These are phyloP conservation scores for Abramis brama DNA, from an alignment of 2,113 vertebrate genomes.

Conservation along the genomic window DNA sequence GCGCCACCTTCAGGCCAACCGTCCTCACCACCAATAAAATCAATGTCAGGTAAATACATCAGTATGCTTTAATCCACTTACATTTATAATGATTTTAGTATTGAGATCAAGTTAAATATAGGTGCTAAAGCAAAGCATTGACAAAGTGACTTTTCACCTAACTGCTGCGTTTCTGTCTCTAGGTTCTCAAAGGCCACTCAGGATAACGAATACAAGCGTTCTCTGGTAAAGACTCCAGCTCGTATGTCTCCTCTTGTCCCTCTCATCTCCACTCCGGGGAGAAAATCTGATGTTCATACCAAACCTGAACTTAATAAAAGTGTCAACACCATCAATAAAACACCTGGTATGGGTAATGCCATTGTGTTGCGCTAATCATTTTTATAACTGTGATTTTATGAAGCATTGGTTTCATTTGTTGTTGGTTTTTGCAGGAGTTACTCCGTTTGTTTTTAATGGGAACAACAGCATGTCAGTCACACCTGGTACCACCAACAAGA, in stretches of 20 bases:
- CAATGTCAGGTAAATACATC: slow-evolving; percentile 83
- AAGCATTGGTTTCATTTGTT: neutral
- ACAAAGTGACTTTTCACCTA: neutral
- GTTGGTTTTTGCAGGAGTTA: slow-evolving; percentile 66
- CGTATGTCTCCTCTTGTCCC: slow-evolving; percentile 77
- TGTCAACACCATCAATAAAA: slow-evolving; percentile 30
- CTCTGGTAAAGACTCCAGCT: slow-evolving; percentile 88
- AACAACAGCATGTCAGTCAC: slow-evolving; percentile 68
- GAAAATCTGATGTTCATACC: slow-evolving; percentile 46
- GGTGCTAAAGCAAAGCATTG: neutral
- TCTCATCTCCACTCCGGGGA: slow-evolving; percentile 62
- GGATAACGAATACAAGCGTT: slow-evolving; percentile 87
- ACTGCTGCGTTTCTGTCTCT: neutral
- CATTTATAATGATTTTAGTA: slow-evolving; percentile 3
- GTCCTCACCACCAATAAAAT: slow-evolving; percentile 83
- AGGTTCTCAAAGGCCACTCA: slow-evolving; percentile 89
- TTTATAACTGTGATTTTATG: neutral
- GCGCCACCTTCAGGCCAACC: slow-evolving; percentile 71
- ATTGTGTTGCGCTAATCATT: neutral
- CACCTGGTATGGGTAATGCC: slow-evolving; percentile 36
- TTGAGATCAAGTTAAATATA: neutral
- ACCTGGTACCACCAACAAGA: slow-evolving; percentile 79
- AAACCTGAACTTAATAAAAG: slow-evolving; percentile 64
- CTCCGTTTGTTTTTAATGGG: slow-evolving; percentile 79
- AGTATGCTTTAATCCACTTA: neutral